phyloP scores from a whole-genome alignment of 2,113 vertebrate species.

The Motacilla alba region DNA sequence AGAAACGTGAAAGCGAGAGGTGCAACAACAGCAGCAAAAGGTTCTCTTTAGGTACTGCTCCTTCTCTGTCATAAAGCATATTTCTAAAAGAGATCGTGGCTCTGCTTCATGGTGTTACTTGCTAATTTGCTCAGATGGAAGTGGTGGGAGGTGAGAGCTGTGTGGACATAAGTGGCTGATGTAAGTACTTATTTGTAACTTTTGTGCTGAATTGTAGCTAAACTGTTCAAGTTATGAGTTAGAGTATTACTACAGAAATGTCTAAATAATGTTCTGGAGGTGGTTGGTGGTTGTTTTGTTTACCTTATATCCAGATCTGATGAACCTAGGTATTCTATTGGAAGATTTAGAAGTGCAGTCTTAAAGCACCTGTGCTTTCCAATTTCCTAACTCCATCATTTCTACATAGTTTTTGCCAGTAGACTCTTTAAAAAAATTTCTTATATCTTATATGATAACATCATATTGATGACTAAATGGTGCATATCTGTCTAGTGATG shows the following conservation, averaged over 20 bases:
- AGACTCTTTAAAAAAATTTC: not conserved
- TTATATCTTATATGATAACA: not conserved
- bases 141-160: not conserved
- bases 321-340: not conserved
- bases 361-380: not conserved
- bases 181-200: not conserved
- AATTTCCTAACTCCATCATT: not conserved
- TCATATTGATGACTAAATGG: not conserved
- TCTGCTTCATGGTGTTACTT: not conserved
- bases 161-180: rapidly evolving
- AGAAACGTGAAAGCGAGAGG: not conserved
- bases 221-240: not conserved
- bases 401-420: not conserved
- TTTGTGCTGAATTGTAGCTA: not conserved
- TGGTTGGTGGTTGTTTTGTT: not conserved
- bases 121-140: not conserved
- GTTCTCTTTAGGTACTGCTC: not conserved
- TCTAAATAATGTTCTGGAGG: not conserved
- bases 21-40: not conserved
- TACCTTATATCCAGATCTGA: not conserved
- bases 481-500: rapidly evolving
- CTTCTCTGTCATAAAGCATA: not conserved
- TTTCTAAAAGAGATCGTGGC: not conserved
- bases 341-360: not conserved
- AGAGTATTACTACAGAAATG: not conserved